Evolutionary conservation across 2,888 invertebrate genomes (phyloP).

Genomic region (Bruchidius siliquastri): DNA sequence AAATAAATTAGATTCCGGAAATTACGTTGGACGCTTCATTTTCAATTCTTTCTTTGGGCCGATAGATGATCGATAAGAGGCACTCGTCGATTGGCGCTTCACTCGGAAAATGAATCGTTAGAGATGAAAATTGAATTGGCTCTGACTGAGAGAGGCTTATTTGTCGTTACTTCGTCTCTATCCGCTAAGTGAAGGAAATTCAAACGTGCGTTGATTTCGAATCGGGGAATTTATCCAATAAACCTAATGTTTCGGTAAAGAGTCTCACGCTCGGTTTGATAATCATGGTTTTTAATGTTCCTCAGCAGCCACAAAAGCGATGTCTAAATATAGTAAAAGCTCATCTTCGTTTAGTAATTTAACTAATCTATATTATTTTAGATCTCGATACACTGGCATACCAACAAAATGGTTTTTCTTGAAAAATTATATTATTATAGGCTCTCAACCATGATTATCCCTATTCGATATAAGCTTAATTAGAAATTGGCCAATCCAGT

Average conservation of each 20-base stretch:
- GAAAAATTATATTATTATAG: too few species aligned
- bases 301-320: too few species aligned
- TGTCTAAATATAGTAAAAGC: too few species aligned
- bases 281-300: neutral
- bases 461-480: too few species aligned
- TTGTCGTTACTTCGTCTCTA: neutral
- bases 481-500: too few species aligned
- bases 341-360: too few species aligned
- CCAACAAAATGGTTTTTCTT: too few species aligned
- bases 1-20: neutral
- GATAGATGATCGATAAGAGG: neutral
- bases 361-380: too few species aligned
- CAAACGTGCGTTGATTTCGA: neutral
- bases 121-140: neutral
- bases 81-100: neutral
- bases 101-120: neutral
- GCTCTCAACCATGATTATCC: too few species aligned
- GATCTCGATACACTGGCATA: too few species aligned
- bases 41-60: neutral
- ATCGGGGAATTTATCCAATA: neutral
- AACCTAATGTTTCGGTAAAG: neutral
- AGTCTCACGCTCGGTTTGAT: neutral
- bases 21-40: neutral
- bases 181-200: neutral
- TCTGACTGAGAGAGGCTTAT: neutral